phyloP scores from a whole-genome alignment of 2,797 vertebrate genomes.

The Stomatorhinus walkeri region DNA sequence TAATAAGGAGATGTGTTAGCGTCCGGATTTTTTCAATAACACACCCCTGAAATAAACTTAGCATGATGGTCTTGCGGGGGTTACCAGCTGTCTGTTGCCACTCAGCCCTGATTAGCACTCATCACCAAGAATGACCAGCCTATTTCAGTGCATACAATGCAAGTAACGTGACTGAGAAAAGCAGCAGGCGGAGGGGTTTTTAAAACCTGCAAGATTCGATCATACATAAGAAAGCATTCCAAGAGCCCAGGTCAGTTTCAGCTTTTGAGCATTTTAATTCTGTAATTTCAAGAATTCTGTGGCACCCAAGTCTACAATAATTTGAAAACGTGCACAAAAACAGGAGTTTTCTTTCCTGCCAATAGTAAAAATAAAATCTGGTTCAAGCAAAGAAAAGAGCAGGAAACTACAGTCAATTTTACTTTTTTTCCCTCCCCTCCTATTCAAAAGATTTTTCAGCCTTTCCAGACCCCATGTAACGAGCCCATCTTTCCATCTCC shows the following conservation, averaged over 20 bases:
- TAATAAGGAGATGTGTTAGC: neutral
- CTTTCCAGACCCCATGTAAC: constrained; percentile 57
- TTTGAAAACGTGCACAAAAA: constrained; percentile 77
- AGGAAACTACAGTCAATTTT: constrained; percentile 74
- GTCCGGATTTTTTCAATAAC: neutral
- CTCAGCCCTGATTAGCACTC: neutral
- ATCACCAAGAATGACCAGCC: neutral
- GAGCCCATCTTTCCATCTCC: constrained; percentile 55
- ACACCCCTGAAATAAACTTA: neutral
- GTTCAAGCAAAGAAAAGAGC: constrained; percentile 70
- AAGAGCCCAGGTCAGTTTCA: constrained; percentile 35
- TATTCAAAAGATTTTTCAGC: constrained; percentile 67
- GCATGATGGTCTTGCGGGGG: neutral
- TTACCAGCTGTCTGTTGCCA: neutral
- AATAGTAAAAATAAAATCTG: constrained; percentile 73
- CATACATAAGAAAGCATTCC: constrained; percentile 10
- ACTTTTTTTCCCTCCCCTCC: constrained; percentile 50
- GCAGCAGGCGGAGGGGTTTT: neutral
- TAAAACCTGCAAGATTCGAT: constrained; percentile 3
- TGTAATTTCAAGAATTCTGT: constrained; percentile 69
- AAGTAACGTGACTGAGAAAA: neutral
- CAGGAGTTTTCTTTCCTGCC: constrained; percentile 67
- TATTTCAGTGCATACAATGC: neutral
- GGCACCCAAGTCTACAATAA: constrained; percentile 77
- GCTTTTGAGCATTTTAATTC: constrained; percentile 73